A percentile compares a stretch with the other conserved stretches of the same genome.
Conservation (phyloP, 2,888 invertebrate genomes). For the Scaptomyza caliginosa region DNA sequence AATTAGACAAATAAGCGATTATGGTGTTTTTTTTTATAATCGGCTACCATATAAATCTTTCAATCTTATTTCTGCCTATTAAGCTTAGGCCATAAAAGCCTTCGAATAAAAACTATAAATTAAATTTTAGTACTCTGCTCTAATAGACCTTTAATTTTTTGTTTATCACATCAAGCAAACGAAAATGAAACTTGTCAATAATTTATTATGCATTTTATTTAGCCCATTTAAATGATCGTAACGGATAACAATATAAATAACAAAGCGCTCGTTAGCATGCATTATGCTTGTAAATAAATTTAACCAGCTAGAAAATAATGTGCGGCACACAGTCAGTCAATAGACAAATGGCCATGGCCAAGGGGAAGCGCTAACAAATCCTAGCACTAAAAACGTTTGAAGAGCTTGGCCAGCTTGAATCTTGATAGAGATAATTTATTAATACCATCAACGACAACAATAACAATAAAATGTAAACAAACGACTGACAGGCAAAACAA, state of each 20-base stretch:
- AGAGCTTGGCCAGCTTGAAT: constrained; percentile 57
- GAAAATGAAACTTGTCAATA: constrained; percentile 35
- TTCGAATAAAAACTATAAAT: neutral
- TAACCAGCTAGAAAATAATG: constrained; percentile 79
- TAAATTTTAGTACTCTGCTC: neutral
- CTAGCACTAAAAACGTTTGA: constrained; percentile 51
- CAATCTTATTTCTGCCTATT: neutral
- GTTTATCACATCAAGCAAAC: neutral
- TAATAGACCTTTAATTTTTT: constrained; percentile 12
- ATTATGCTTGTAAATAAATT: constrained; percentile 72
- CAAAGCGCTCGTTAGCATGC: constrained; percentile 72
- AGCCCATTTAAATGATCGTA: constrained; percentile 50
- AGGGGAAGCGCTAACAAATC: constrained; percentile 54
- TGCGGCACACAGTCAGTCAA: constrained; percentile 42
- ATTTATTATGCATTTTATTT: constrained; percentile 49
- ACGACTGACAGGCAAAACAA: constrained; percentile 59
- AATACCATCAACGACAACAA: constrained; percentile 79
- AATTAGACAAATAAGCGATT: neutral
- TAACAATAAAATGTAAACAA: constrained; percentile 79
- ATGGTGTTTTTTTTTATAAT: neutral
- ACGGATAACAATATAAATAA: constrained; percentile 55
- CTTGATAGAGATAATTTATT: constrained; percentile 79
- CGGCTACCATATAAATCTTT: neutral
- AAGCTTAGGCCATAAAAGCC: neutral
- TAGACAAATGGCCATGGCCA: constrained; percentile 66